These are phyloP conservation scores for Popillia japonica DNA, from an alignment of 1,140 invertebrate species.

Conservation along the genomic window DNA sequence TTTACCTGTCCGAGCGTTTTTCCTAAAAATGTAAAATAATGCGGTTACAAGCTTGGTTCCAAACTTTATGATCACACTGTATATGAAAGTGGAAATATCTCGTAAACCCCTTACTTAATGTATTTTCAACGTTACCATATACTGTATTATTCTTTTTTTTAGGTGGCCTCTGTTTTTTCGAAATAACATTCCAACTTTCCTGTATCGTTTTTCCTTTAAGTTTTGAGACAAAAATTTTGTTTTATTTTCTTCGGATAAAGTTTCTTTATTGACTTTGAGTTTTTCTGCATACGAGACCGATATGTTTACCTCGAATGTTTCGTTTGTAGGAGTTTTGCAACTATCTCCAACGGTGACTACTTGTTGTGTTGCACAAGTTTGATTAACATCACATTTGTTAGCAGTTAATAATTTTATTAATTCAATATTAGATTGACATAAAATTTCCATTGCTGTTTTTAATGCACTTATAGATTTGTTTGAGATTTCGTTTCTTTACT, in stretches of 20 bases:
- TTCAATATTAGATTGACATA: not conserved
- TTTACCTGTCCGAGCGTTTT: too few relatives aligned
- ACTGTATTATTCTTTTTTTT: not conserved
- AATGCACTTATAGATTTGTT: not conserved
- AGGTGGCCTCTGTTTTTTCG: not conserved
- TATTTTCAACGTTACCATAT: not conserved
- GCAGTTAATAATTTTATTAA: not conserved
- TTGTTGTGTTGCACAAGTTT: not conserved
- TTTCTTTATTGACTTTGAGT: too few relatives aligned
- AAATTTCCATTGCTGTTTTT: not conserved
- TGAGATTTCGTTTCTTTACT: not conserved
- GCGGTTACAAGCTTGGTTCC: too few relatives aligned
- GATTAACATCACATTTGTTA: not conserved
- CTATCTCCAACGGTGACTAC: not conserved
- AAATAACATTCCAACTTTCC: not conserved
- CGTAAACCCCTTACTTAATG: not conserved
- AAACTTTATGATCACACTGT: too few relatives aligned
- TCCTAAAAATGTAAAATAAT: too few relatives aligned
- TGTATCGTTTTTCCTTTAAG: not conserved
- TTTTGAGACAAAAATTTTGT: not conserved
- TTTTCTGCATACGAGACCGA: too few relatives aligned
- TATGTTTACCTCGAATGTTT: not conserved
- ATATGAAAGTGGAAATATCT: not conserved
- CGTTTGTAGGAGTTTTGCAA: not conserved
- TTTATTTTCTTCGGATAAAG: too few relatives aligned